Conservation (phyloP, 2,888 invertebrate genomes). For the Gastracanthus pulcherrimus region DNA sequence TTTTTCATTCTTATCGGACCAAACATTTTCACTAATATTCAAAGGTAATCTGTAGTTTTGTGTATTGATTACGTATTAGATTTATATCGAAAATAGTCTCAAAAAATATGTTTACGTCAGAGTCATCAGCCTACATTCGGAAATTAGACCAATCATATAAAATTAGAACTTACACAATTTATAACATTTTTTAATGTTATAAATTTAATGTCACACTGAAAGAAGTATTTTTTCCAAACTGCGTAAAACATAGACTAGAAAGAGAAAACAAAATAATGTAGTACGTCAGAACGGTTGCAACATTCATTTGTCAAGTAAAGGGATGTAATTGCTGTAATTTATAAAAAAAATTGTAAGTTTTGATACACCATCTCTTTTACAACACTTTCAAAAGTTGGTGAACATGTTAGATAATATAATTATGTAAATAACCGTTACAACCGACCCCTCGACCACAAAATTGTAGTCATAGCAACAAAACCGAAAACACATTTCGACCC, state of each 20-base stretch:
- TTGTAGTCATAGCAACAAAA: not conserved
- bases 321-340: not conserved
- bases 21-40: not conserved
- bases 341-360: slow-evolving; percentile 11
- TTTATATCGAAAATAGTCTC: not conserved
- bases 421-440: not conserved
- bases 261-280: not conserved
- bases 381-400: slow-evolving; percentile 20
- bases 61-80: not conserved
- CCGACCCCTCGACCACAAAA: not conserved
- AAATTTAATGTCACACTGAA: no score
- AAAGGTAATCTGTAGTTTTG: not conserved
- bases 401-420: not conserved
- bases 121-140: not conserved
- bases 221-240: not conserved
- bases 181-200: no score
- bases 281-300: not conserved
- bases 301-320: not conserved
- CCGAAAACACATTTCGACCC: not conserved
- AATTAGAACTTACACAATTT: not conserved
- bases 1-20: not conserved
- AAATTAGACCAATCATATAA: not conserved
- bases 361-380: not conserved
- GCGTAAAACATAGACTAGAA: not conserved
- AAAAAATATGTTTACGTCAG: not conserved